A percentile compares a stretch with the other conserved stretches of the same genome.
phyloP scores from a whole-genome alignment of 2,797 vertebrate species.

The Dermochelys coriacea region DNA sequence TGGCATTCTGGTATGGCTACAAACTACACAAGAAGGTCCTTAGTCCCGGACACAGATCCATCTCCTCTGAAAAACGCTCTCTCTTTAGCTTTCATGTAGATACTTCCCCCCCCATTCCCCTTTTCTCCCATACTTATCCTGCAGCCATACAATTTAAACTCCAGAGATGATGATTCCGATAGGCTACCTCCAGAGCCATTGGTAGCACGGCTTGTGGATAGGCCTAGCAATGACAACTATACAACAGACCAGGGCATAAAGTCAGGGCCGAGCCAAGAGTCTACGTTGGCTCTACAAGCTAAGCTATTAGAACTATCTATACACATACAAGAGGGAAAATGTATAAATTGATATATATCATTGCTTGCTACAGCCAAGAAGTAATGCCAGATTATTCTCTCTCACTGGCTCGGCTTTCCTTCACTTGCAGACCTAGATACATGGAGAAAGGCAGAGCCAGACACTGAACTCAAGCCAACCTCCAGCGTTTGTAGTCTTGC shows the following conservation, averaged over 20 bases:
- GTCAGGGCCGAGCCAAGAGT: slow-evolving; percentile 30
- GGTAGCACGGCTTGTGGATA: slow-evolving; percentile 56
- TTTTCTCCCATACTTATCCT: background rate
- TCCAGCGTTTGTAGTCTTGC: slow-evolving; percentile 48
- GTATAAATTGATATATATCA: slow-evolving; percentile 70
- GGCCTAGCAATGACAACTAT: slow-evolving; percentile 13
- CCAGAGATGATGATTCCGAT: slow-evolving; percentile 20
- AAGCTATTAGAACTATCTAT: slow-evolving; percentile 42
- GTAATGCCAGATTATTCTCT: slow-evolving; percentile 54
- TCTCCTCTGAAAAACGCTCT: background rate
- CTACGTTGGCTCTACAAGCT: slow-evolving; percentile 62
- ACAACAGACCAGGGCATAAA: slow-evolving; percentile 14
- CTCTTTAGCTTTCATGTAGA: background rate
- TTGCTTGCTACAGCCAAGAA: slow-evolving; percentile 45
- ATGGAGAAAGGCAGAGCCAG: slow-evolving; percentile 36
- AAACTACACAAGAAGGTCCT: background rate
- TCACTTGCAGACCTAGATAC: slow-evolving; percentile 35
- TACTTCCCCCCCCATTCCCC: background rate
- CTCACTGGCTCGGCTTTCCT: slow-evolving; percentile 40
- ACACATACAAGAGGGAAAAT: slow-evolving; percentile 46
- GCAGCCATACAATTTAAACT: slow-evolving; percentile 3
- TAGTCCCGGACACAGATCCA: background rate
- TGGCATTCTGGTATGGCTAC: background rate
- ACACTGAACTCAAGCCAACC: slow-evolving; percentile 19
- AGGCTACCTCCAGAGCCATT: background rate